Evolutionary conservation across 2,888 invertebrate species (phyloP).

Genomic region (Calameuta idolon): DNA sequence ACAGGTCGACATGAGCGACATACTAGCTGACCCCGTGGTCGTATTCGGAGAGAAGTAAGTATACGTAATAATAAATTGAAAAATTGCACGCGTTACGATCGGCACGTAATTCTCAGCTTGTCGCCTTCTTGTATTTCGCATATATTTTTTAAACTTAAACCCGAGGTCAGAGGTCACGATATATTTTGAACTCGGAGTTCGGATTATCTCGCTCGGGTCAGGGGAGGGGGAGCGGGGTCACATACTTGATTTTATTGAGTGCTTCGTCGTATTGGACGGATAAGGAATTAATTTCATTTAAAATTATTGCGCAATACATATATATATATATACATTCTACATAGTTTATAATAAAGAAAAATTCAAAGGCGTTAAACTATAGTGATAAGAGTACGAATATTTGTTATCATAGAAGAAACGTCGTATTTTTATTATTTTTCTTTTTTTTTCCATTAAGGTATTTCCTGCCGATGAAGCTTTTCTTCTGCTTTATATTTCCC

Average conservation of each 20-base stretch:
- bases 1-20: slow-evolving; percentile 84
- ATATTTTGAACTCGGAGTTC: neutral
- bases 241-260: neutral
- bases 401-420: neutral
- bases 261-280: neutral
- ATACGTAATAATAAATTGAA: neutral
- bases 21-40: slow-evolving; percentile 81
- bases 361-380: neutral
- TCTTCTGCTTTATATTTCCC: slow-evolving; percentile 72
- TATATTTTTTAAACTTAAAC: neutral
- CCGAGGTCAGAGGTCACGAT: neutral
- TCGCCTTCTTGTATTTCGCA: neutral
- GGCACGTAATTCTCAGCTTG: neutral
- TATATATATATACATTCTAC: neutral
- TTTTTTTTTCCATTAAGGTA: slow-evolving; percentile 52
- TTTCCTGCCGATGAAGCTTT: slow-evolving; percentile 68
- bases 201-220: neutral
- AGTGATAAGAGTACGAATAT: neutral
- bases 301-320: neutral
- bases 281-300: neutral
- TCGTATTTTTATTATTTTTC: neutral
- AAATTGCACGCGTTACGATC: neutral
- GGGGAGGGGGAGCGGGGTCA: neutral
- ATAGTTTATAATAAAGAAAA: neutral
- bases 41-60: slow-evolving; percentile 80